Conservation (phyloP, 2,797 vertebrate species). For the Varecia variegata region DNA sequence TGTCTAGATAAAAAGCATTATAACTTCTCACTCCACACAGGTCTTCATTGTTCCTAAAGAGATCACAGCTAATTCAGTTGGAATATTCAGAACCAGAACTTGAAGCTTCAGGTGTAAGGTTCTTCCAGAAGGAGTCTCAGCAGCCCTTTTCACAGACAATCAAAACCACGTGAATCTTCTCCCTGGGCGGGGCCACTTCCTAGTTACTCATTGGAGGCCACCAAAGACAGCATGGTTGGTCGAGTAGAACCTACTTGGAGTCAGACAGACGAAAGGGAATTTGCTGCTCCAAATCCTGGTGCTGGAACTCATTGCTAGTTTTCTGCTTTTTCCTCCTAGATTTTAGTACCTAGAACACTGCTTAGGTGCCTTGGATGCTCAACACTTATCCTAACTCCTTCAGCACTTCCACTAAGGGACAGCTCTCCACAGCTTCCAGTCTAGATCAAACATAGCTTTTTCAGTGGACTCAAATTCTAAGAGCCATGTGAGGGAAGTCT, state of each 20-base stretch:
- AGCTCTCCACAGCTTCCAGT: neutral
- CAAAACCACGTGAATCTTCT: neutral
- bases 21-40: neutral
- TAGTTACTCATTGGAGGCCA: neutral
- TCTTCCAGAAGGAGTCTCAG: neutral
- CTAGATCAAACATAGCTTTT: neutral
- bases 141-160: neutral
- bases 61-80: neutral
- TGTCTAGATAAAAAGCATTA: neutral
- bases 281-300: neutral
- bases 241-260: neutral
- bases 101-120: neutral
- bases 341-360: neutral
- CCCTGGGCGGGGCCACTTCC: neutral
- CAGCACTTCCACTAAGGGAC: constrained; percentile 48
- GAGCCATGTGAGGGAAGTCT: neutral
- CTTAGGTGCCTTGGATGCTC: neutral
- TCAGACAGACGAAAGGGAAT: neutral
- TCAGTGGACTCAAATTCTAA: neutral
- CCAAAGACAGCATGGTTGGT: neutral
- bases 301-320: neutral
- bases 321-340: neutral
- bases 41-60: neutral
- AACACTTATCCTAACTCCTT: neutral
- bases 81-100: neutral